Evolutionary conservation across 1,140 invertebrate species (phyloP).

Genomic region (Trialeurodes vaporariorum): DNA sequence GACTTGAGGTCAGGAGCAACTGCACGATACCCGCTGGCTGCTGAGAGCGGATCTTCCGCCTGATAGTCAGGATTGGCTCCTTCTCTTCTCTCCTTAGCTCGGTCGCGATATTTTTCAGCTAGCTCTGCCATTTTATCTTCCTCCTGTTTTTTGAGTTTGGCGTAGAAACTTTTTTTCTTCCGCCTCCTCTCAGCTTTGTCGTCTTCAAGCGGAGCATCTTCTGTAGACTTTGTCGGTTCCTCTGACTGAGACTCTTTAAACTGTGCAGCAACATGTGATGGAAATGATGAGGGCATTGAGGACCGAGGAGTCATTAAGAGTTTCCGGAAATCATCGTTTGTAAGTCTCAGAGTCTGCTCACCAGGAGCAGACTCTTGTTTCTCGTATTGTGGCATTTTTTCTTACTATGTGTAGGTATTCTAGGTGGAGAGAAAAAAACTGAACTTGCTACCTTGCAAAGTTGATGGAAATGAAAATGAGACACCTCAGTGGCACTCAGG

Average conservation of each 20-base stretch:
- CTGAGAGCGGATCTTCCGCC: constrained; percentile 70
- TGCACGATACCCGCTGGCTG: constrained; percentile 82
- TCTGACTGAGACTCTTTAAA: constrained; percentile 5
- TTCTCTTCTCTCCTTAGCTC: constrained; percentile 87
- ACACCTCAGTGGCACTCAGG: too few species aligned
- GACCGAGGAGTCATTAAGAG: constrained; percentile 85
- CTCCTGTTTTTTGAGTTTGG: constrained; percentile 87
- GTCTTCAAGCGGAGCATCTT: constrained; percentile 36
- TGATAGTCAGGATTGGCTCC: constrained; percentile 69
- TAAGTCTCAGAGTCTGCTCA: constrained; percentile 57
- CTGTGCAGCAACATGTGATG: background rate
- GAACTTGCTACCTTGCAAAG: too few species aligned
- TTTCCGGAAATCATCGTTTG: constrained; percentile 95
- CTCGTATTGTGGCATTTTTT: background rate
- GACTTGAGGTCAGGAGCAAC: constrained; percentile 92
- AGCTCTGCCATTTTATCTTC: constrained; percentile 91
- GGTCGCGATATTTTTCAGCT: constrained; percentile 88
- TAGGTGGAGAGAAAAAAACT: too few species aligned
- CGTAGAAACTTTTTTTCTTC: constrained; percentile 87
- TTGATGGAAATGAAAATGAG: too few species aligned
- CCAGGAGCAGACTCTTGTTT: constrained; percentile 34
- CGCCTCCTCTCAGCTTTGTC: constrained; percentile 55
- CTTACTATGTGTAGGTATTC: too few species aligned
- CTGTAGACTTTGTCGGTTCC: constrained; percentile 10
- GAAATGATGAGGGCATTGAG: constrained; percentile 39